Base-by-base conservation (phyloP, 2,888 invertebrate genomes). In the Diadegma fenestrale region DNA sequence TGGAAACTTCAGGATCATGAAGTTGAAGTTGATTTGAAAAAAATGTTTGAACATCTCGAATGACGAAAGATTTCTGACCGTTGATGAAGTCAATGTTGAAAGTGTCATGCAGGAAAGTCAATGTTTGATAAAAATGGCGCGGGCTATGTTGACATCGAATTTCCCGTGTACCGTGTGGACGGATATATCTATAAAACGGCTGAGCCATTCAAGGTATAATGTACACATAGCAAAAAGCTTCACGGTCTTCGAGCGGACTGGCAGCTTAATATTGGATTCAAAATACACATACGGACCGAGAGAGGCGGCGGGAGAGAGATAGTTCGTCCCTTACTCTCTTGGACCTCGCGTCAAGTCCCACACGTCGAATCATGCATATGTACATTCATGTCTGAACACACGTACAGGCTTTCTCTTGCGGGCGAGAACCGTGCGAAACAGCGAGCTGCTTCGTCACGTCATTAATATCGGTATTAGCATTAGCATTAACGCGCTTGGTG, bases 401-500 rank as follows among this genome's bases (percentile, higher is more conserved):
- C 73, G 26, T 22, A 61, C 58, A 30, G 41, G 41, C 5, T 48
- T 51, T 83, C 72, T 72, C 71, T 37, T 37, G 69, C 45, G 45
- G 37, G n/a, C n/a, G 80, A 80, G 66, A 63, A 45, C 68, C 61
- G 73, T 51, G 66, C 26, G 66, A 80, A 66, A 37, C 48, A 64
- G 63, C 22, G 77, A 41, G 45, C 51, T 63, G 77, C 73, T 75
- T 79, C 78, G 69, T 80, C 83, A 58, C 71, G 72, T 83, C 89
- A 89, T 90, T 89, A 90, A 87, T 90, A 91, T 90, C 89, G 88
- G 88, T 91, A 90, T 91, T 90, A 90, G 89, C 92, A 91, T 92
- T 92, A 91, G 90, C 92, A 90, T 88, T 88, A 88, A 84, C 86
- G 73, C 73, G 58, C 68, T 41, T 75, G 82, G 87, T 86, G 61